These are phyloP conservation scores for Hyphantria cunea DNA, from an alignment of 1,140 invertebrate species.

Conservation along the genomic window DNA sequence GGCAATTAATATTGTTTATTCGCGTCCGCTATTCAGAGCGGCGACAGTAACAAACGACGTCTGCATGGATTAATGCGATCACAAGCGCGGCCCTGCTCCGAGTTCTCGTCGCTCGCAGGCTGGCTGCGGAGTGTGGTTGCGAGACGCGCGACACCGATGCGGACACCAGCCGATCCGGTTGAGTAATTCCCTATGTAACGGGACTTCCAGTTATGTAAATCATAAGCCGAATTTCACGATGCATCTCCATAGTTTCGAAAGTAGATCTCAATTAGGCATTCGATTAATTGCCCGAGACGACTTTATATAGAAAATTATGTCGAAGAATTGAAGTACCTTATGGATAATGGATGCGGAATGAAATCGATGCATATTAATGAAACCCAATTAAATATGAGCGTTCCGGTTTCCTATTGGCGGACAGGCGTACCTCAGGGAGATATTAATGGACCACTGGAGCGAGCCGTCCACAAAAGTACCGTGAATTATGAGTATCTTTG, in stretches of 20 bases:
- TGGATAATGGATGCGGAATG: constrained; percentile 37
- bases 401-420: constrained; percentile 34
- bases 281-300: constrained; percentile 29
- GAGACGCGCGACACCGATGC: constrained; percentile 20
- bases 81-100: constrained; percentile 27
- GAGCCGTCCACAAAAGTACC: constrained; percentile 10
- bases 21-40: constrained; percentile 65
- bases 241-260: constrained; percentile 57
- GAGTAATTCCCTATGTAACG: constrained; percentile 76
- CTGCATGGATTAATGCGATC: constrained; percentile 49
- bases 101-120: not conserved
- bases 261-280: constrained; percentile 54
- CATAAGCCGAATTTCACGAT: constrained; percentile 72
- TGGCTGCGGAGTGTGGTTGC: not conserved
- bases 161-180: constrained; percentile 56
- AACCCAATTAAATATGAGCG: constrained; percentile 32
- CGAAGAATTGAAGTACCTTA: constrained; percentile 29
- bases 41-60: constrained; percentile 54
- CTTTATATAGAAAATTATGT: constrained; percentile 26
- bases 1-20: constrained; percentile 75
- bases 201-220: constrained; percentile 79
- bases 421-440: constrained; percentile 33
- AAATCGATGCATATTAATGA: constrained; percentile 35
- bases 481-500: constrained; percentile 19
- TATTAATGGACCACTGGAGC: constrained; percentile 28